Percentiles rank a stretch among this genome's conserved stretches.
Evolutionary conservation across 2,113 vertebrate species (phyloP).

Genomic region (Condylura cristata): DNA sequence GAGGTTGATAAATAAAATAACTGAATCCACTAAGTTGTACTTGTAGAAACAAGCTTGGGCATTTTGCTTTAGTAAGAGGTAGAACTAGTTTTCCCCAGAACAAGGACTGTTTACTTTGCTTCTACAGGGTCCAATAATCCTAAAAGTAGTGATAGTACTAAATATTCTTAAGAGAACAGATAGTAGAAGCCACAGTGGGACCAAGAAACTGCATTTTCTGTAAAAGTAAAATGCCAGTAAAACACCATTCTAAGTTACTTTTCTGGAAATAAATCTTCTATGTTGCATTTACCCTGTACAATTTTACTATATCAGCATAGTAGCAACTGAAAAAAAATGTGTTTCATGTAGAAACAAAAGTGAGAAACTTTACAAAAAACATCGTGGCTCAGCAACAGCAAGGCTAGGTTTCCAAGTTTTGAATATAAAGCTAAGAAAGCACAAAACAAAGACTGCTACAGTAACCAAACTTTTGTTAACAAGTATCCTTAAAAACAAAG

Average conservation of each 20-base stretch:
- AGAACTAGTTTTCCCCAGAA: neutral
- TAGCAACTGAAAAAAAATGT: conserved; percentile 67
- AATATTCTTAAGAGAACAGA: neutral
- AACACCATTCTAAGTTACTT: conserved; percentile 23
- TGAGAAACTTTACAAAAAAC: conserved; percentile 69
- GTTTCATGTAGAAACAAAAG: conserved; percentile 73
- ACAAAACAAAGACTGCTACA: conserved; percentile 53
- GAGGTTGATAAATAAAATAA: conserved; percentile 43
- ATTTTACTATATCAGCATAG: conserved; percentile 69
- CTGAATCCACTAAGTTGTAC: neutral
- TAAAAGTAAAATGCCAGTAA: neutral
- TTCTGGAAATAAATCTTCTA: conserved; percentile 24
- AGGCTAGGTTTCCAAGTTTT: conserved; percentile 53
- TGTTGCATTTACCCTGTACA: conserved; percentile 59
- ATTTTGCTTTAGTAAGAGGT: neutral
- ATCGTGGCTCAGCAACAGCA: neutral
- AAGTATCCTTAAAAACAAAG: conserved; percentile 53
- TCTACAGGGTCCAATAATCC: neutral
- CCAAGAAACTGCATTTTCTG: neutral
- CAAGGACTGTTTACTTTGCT: neutral
- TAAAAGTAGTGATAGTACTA: neutral
- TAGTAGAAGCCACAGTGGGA: neutral
- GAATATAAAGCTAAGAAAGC: conserved; percentile 44
- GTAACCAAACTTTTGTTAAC: conserved; percentile 61
- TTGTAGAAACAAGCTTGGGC: neutral